These are phyloP conservation scores for Thripadectes ignobilis DNA, from an alignment of 2,797 vertebrate species.

Conservation along the genomic window DNA sequence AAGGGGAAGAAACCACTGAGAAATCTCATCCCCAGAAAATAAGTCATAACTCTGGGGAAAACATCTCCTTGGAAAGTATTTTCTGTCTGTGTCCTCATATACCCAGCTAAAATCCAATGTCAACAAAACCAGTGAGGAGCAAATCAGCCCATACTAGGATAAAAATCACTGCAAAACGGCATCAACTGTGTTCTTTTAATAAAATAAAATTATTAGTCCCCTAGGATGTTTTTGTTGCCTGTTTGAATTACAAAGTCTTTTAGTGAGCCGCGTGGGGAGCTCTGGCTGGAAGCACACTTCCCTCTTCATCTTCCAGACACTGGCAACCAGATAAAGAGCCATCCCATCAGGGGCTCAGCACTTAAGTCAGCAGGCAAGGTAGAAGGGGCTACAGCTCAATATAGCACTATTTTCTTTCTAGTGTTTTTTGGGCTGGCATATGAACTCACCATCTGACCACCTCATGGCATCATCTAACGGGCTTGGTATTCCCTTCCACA, in stretches of 20 bases:
- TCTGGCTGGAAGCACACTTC: background rate
- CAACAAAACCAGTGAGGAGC: background rate
- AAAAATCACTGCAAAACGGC: background rate
- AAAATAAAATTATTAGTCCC: background rate
- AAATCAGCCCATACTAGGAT: background rate
- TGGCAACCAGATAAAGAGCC: background rate
- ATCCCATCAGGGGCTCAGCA: background rate
- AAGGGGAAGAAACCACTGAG: background rate
- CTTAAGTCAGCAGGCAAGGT: background rate
- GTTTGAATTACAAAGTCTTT: background rate
- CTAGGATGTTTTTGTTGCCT: background rate
- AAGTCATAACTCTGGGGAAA: background rate
- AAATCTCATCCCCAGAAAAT: background rate
- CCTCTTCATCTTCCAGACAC: background rate
- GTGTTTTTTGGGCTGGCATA: background rate
- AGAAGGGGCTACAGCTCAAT: background rate
- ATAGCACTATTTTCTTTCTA: background rate
- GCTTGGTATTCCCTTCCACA: constrained; percentile 91
- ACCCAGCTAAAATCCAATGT: background rate
- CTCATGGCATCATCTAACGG: constrained; percentile 91
- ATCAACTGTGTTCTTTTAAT: background rate
- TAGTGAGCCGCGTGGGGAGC: accelerated
- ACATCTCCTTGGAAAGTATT: background rate
- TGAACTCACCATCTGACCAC: constrained; percentile 93
- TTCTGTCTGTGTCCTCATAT: background rate